Conservation (phyloP, 2,888 invertebrate species). For the Drosophila merina region DNA sequence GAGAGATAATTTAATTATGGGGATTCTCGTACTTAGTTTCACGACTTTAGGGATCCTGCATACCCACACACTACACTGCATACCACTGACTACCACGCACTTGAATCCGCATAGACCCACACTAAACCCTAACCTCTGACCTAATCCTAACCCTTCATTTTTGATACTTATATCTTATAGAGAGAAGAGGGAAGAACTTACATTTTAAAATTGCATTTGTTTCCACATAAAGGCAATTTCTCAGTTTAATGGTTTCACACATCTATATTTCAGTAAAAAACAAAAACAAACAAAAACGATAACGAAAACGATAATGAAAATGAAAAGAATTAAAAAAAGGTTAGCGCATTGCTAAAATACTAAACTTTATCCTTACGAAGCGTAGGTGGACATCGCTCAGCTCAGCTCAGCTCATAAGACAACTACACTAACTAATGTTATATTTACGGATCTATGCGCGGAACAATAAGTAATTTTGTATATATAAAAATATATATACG, state of each 20-base stretch:
- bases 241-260: slow-evolving; percentile 82
- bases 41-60: slow-evolving; percentile 33
- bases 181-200: slow-evolving; percentile 52
- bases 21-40: slow-evolving; percentile 55
- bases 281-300: slow-evolving; percentile 24
- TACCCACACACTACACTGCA: slow-evolving; percentile 6
- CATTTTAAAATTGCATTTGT: slow-evolving; percentile 75
- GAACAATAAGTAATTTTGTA: slow-evolving; percentile 36
- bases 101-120: slow-evolving; percentile 28
- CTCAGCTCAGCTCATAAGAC: slow-evolving; percentile 40
- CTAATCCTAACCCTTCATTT: slow-evolving; percentile 44
- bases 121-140: slow-evolving; percentile 12
- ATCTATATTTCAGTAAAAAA: slow-evolving; percentile 60
- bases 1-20: slow-evolving; percentile 26
- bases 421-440: slow-evolving; percentile 59
- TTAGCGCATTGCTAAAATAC: slow-evolving; percentile 61
- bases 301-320: slow-evolving; percentile 28
- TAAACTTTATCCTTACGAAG: slow-evolving; percentile 73
- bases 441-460: slow-evolving; percentile 58
- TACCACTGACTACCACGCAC: slow-evolving; percentile 18
- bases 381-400: slow-evolving; percentile 50
- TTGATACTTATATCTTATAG: slow-evolving; percentile 53
- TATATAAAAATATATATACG: slow-evolving; percentile 36
- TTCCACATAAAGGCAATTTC: slow-evolving; percentile 73
- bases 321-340: slow-evolving; percentile 40